These are phyloP conservation scores for Acipenser transmontanus DNA, from an alignment of 2,797 vertebrate genomes.

Conservation along the genomic window DNA sequence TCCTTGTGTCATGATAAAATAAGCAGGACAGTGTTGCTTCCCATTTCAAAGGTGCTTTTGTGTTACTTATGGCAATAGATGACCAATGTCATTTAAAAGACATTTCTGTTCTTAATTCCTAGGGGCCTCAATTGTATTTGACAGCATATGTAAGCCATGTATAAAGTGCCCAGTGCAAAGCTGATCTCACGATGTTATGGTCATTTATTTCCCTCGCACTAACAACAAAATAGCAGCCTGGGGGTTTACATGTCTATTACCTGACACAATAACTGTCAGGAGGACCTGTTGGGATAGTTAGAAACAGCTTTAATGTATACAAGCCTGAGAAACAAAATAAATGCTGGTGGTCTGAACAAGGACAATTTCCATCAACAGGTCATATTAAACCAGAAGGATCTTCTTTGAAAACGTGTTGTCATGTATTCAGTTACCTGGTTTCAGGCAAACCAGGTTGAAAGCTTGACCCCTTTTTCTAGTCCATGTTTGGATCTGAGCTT, in stretches of 20 bases:
- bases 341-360: neutral
- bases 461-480: neutral
- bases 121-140: conserved; percentile 6
- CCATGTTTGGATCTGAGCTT: neutral
- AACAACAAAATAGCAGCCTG: neutral
- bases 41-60: neutral
- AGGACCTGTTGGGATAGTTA: conserved; percentile 3
- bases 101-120: conserved; percentile 10
- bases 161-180: neutral
- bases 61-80: neutral
- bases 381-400: neutral
- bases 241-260: conserved; percentile 3
- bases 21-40: too few relatives aligned
- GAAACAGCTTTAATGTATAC: neutral
- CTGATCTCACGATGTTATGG: neutral
- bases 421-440: neutral
- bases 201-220: neutral
- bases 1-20: too few relatives aligned
- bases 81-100: conserved; percentile 10
- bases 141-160: conserved; percentile 4
- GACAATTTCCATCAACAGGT: conserved; percentile 1
- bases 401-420: neutral
- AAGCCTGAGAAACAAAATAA: neutral
- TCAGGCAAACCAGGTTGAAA: neutral
- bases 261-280: neutral